Evolutionary conservation across 2,888 invertebrate species (phyloP).

Genomic region (Drosophila testacea): DNA sequence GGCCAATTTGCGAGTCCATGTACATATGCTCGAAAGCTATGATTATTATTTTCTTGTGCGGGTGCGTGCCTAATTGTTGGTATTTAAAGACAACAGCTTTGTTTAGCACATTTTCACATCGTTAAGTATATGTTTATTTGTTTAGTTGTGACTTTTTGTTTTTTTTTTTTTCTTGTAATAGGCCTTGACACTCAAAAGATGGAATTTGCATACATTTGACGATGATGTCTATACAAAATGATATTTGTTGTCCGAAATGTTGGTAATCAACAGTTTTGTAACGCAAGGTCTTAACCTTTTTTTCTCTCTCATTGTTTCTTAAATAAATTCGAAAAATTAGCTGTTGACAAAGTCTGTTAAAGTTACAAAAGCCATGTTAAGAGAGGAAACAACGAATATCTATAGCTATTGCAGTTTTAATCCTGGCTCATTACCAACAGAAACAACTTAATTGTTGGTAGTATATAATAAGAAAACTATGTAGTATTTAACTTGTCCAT

Average conservation of each 20-base stretch:
- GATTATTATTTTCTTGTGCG: slow-evolving; percentile 50
- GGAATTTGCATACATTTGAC: slow-evolving; percentile 68
- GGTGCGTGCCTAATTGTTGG: slow-evolving; percentile 74
- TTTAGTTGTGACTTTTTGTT: slow-evolving; percentile 24
- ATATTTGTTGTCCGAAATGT: slow-evolving; percentile 43
- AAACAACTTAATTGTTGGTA: background rate
- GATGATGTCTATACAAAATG: slow-evolving; percentile 44
- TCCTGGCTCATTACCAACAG: slow-evolving; percentile 27
- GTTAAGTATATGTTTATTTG: slow-evolving; percentile 60
- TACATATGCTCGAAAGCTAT: slow-evolving; percentile 24
- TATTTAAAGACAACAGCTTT: slow-evolving; percentile 60
- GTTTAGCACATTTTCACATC: slow-evolving; percentile 71
- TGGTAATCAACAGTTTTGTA: slow-evolving; percentile 58
- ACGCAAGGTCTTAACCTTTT: slow-evolving; percentile 42
- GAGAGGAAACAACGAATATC: slow-evolving; percentile 3
- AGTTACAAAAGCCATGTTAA: slow-evolving; percentile 6
- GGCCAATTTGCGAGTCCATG: slow-evolving; percentile 31
- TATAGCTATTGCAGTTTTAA: slow-evolving; percentile 10
- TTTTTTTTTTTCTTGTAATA: slow-evolving; percentile 61
- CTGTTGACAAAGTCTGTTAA: background rate
- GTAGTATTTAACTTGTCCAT: slow-evolving; percentile 19
- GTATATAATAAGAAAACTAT: background rate
- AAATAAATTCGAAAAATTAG: slow-evolving; percentile 17
- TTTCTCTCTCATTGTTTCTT: slow-evolving; percentile 23
- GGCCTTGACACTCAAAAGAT: slow-evolving; percentile 71